These are phyloP conservation scores for Patella pellucida DNA, from an alignment of 2,888 invertebrate genomes.

Conservation along the genomic window DNA sequence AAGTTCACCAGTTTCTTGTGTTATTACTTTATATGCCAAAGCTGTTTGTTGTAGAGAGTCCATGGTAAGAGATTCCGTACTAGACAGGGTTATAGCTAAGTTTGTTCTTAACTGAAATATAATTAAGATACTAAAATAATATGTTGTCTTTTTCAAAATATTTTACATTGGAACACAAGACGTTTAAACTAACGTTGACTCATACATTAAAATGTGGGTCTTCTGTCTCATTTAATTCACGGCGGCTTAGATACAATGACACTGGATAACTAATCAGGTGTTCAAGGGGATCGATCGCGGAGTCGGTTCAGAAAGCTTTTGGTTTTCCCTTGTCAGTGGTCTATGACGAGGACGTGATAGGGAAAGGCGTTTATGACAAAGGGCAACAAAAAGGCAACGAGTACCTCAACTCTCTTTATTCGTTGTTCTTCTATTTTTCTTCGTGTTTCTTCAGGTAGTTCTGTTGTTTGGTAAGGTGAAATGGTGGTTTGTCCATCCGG, in stretches of 20 bases:
- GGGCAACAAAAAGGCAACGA: background rate
- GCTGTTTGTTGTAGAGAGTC: constrained; percentile 54
- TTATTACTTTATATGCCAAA: constrained; percentile 50
- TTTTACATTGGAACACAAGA: too few relatives aligned
- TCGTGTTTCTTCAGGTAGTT: constrained; percentile 25
- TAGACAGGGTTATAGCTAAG: constrained; percentile 40
- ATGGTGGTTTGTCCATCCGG: background rate
- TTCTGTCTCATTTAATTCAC: too few relatives aligned
- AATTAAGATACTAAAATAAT: background rate
- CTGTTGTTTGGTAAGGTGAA: constrained; percentile 17
- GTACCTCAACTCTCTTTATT: constrained; percentile 30
- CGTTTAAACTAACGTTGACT: too few relatives aligned
- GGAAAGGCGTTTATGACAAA: background rate
- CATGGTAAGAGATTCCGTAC: constrained; percentile 42
- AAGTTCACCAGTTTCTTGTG: constrained; percentile 46
- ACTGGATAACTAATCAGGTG: too few relatives aligned
- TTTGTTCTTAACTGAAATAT: constrained; percentile 44
- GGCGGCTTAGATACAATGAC: too few relatives aligned
- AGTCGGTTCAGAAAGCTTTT: too few relatives aligned
- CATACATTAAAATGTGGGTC: too few relatives aligned
- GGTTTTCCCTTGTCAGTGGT: too few relatives aligned
- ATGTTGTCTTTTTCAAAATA: too few relatives aligned
- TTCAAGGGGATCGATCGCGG: too few relatives aligned
- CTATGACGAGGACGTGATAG: background rate
- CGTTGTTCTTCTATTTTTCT: constrained; percentile 26